Evolutionary conservation across 2,797 vertebrate species (phyloP).

Genomic region (Antennarius maculatus): DNA sequence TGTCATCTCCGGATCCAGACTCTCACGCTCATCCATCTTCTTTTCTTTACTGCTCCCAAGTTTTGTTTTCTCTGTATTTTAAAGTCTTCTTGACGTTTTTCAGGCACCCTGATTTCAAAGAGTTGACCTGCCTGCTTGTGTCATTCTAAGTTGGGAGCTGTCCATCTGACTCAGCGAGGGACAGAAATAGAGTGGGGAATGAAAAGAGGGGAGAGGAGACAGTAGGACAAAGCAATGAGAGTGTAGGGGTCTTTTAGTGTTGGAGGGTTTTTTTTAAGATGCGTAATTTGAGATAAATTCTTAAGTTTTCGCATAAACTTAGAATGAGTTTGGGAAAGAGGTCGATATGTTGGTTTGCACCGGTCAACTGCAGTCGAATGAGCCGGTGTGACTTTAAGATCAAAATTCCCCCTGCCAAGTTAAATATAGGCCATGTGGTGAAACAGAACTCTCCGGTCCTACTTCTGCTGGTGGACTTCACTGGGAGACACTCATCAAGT

Average conservation of each 20-base stretch:
- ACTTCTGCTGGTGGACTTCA: constrained; percentile 40
- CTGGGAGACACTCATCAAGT: constrained; percentile 9
- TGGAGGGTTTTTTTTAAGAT: not conserved
- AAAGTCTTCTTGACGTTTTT: constrained; percentile 53
- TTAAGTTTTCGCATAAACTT: not conserved
- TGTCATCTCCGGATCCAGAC: constrained; percentile 74
- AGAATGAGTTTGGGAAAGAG: not conserved
- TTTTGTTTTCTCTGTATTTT: constrained; percentile 46
- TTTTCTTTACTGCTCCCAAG: constrained; percentile 46
- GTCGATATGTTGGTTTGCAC: not conserved
- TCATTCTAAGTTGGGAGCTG: constrained; percentile 84
- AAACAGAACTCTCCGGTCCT: constrained; percentile 55
- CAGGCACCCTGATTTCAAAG: constrained; percentile 69
- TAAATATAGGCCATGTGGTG: constrained; percentile 77
- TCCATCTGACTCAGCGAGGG: constrained; percentile 87
- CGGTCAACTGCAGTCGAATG: constrained; percentile 6
- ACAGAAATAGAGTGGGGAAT: constrained; percentile 90
- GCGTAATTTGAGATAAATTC: not conserved
- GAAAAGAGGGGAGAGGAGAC: constrained; percentile 55
- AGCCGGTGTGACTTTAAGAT: constrained; percentile 72
- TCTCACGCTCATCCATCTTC: constrained; percentile 75
- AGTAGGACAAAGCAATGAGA: constrained; percentile 11
- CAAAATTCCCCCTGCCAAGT: constrained; percentile 60
- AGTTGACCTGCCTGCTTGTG: constrained; percentile 79
- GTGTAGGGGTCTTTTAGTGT: constrained; percentile 2